Base-by-base conservation (phyloP, 2,113 vertebrate species). In the Falcunculus frontatus region DNA sequence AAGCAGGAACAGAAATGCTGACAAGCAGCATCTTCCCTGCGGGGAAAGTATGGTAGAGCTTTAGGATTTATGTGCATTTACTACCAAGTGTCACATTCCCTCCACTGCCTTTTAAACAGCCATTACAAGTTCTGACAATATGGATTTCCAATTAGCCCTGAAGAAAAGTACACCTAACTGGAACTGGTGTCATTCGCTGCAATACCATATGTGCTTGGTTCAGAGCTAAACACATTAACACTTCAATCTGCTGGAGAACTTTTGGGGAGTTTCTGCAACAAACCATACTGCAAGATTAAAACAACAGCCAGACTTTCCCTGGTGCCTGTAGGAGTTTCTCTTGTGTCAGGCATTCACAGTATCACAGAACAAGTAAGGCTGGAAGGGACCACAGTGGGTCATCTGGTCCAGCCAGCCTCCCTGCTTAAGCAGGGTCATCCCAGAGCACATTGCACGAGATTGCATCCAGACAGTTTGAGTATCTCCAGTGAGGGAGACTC, bases 371-470 rank as follows among this genome's bases (percentile, higher is more conserved):
- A 15, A n/a, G 13, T 2, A 49, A 1, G 4, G 2, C 10, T 42
- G 55, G 30, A 69, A 62, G 14, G 25, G 26, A 35, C n/a, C 21
- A 49, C 30, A 55, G 41, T 13, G 26, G 14, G 26, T 23, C 7
- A 76, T 5, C n/a, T 19, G 26, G 26, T 27, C 21, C 55, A 77
- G 27, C 21, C 55, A 77, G 27, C 10, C 17, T 32, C 21, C 8
- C 14, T 16, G 11, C 4, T 53, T 9, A 75, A 47, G 69, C 14
- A 53, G 20, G 11, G 17, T 47, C 39, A 68, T n/a, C 9, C 13
- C n/a, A 41, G 20, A 68, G 30, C 26, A 42, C 15, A 62, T 2
- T 3, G 63, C 32, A 42, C 0, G 0, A 25, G 8, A 47, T 32
- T 62, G 21, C 6, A 17, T 26, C 8, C 55, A 55, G 21, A 32